Evolutionary conservation across 1,140 invertebrate species (phyloP).

Genomic region (Procambarus clarkii): DNA sequence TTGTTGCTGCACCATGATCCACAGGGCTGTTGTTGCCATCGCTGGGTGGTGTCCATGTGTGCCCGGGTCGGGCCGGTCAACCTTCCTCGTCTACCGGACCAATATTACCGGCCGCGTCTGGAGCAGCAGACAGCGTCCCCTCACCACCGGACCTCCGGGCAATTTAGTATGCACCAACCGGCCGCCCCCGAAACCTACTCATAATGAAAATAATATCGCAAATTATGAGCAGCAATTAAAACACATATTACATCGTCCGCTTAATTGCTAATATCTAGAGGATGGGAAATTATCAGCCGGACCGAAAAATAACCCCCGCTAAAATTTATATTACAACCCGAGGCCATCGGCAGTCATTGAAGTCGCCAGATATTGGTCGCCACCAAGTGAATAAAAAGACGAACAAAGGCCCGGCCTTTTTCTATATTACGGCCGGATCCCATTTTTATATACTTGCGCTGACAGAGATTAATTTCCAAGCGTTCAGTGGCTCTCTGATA

Average conservation of each 20-base stretch:
- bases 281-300: conserved; percentile 55
- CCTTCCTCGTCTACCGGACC: too few relatives aligned
- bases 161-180: neutral
- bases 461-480: conserved; percentile 58
- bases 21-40: too few relatives aligned
- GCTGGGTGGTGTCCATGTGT: too few relatives aligned
- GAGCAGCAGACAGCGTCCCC: neutral
- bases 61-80: too few relatives aligned
- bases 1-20: too few relatives aligned
- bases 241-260: conserved; percentile 39
- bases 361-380: conserved; percentile 60
- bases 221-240: conserved; percentile 61
- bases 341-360: conserved; percentile 48
- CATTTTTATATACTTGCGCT: conserved; percentile 51
- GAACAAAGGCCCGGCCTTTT: conserved; percentile 44
- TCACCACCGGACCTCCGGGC: neutral
- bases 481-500: conserved; percentile 8
- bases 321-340: conserved; percentile 64
- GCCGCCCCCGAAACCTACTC: conserved; percentile 16
- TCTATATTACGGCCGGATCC: conserved; percentile 46
- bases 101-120: too few relatives aligned
- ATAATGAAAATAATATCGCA: conserved; percentile 61
- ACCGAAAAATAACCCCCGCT: conserved; percentile 51
- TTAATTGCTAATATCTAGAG: conserved; percentile 65
- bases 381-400: conserved; percentile 60